A percentile compares a stretch with the other conserved stretches of the same genome.
Conservation (phyloP, 2,888 invertebrate genomes). For the Ariolimax columbianus region DNA sequence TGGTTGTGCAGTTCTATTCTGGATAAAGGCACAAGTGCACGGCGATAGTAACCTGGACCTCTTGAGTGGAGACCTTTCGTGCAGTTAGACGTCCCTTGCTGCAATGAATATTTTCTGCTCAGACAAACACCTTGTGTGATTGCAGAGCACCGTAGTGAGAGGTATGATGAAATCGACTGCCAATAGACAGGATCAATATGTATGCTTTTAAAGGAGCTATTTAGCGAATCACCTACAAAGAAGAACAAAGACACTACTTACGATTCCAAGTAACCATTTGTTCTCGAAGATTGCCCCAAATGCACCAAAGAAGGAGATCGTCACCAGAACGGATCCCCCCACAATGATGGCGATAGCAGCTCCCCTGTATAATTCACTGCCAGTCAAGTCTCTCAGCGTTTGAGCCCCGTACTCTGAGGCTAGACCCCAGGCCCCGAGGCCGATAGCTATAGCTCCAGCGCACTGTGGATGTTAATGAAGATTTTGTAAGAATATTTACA, state of each 20-base stretch:
- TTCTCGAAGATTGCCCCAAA: conserved; percentile 49
- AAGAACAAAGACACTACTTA: conserved; percentile 29
- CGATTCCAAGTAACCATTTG: conserved; percentile 46
- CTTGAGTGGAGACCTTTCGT: too few species aligned
- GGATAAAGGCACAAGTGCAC: too few species aligned
- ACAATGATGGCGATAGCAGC: conserved; percentile 49
- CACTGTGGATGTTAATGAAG: conserved; percentile 19
- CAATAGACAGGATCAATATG: too few species aligned
- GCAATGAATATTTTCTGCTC: too few species aligned
- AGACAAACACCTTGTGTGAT: too few species aligned
- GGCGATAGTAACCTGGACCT: too few species aligned
- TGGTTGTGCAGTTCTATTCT: too few species aligned
- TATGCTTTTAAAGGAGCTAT: too few species aligned
- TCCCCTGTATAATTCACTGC: conserved; percentile 48
- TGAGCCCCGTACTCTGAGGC: conserved; percentile 38
- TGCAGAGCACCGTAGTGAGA: too few species aligned
- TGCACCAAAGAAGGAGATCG: conserved; percentile 48
- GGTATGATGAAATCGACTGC: too few species aligned
- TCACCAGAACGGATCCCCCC: conserved; percentile 28
- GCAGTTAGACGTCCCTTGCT: too few species aligned
- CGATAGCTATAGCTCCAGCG: conserved; percentile 48
- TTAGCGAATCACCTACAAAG: neutral
- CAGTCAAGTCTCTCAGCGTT: conserved; percentile 29
- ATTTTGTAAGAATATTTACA: neutral
- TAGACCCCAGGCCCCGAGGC: conserved; percentile 44